Evolutionary conservation across 2,113 vertebrate species (phyloP), one percentile per base, ranked within the genome.

Genomic region (Raja brachyura): DNA sequence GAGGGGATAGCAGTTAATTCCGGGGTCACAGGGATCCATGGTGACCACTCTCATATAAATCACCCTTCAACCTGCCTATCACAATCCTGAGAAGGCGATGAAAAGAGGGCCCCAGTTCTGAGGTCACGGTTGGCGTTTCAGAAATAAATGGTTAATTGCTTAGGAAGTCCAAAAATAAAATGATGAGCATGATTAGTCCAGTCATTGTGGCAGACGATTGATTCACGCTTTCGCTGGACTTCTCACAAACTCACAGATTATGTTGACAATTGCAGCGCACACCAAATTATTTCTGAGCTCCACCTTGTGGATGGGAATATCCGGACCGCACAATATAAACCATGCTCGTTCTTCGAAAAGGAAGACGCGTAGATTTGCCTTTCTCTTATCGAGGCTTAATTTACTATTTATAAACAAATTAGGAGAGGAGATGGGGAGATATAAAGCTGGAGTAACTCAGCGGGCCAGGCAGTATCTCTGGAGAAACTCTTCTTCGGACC

Each of bases 281-380:
- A 79, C n/a, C 9, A 73, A 92, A 73, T 92, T 73, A 92, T 92
- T 92, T 92, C 39, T 92, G 66, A 73, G 90, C 90, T 92, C 90
- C 90, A 92, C 90, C 90, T 92, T 73, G 90, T 92, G 90, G 90
- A 92, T 92, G 54, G 33, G 73, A 92, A 88, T 88, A 63, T 66
- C 59, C n/a, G 59, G 28, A 88, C 59, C 18, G 11, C 28, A 63
- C 83, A 16, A 31, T 6, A 61, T 31, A 31, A 88, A 7, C 31
- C 25, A 88, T 88, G 31, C 16, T 88, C 70, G 22, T 73, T 92
- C 33, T 74, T 22, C 25, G 22, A 68, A 28, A 92, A 92, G n/a
- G n/a, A 68, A 25, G 31, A 48, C n/a, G 39, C 39, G 39, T 48
- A 48, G 39, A 70, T 16, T 48, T 90, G 5, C 11, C 0, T 31